Conservation (phyloP, 2,797 vertebrate genomes). For the Xyrichtys novacula region DNA sequence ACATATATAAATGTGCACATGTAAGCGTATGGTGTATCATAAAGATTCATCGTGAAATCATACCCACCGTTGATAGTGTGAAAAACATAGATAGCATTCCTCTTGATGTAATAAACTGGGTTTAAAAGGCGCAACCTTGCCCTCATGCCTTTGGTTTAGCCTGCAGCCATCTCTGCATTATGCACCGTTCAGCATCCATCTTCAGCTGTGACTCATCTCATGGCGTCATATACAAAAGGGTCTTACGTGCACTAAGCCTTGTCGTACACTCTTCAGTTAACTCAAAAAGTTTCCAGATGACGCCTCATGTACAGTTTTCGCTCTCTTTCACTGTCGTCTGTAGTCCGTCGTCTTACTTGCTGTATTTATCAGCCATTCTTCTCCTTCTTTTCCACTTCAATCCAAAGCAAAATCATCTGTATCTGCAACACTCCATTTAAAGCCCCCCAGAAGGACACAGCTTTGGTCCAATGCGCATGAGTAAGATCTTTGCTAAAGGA, state of each 20-base stretch:
- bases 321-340: slow-evolving; percentile 10
- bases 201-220: slow-evolving; percentile 61
- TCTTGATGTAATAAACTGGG: slow-evolving; percentile 8
- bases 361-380: slow-evolving; percentile 5
- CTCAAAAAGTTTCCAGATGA: slow-evolving; percentile 28
- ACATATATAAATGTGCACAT: slow-evolving; percentile 25
- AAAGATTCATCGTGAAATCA: no score
- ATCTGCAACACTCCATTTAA: slow-evolving; percentile 54
- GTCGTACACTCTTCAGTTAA: slow-evolving; percentile 24
- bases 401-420: slow-evolving; percentile 57
- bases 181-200: slow-evolving; percentile 46
- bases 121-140: slow-evolving; percentile 35
- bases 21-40: slow-evolving; percentile 6
- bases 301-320: slow-evolving; percentile 15
- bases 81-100: no score
- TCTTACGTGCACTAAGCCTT: slow-evolving; percentile 14
- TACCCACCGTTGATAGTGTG: no score
- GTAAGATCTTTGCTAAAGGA: slow-evolving; percentile 49
- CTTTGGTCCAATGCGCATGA: slow-evolving; percentile 53
- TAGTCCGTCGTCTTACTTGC: slow-evolving; percentile 1
- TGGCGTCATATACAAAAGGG: slow-evolving; percentile 27
- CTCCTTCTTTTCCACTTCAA: slow-evolving; percentile 42
- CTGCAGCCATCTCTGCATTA: slow-evolving; percentile 44
- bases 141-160: slow-evolving; percentile 34
- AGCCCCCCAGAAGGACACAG: slow-evolving; percentile 61